Evolutionary conservation across 2,888 invertebrate species (phyloP), one percentile per base, ranked within the genome.

Genomic region (Tiphia femorata): DNA sequence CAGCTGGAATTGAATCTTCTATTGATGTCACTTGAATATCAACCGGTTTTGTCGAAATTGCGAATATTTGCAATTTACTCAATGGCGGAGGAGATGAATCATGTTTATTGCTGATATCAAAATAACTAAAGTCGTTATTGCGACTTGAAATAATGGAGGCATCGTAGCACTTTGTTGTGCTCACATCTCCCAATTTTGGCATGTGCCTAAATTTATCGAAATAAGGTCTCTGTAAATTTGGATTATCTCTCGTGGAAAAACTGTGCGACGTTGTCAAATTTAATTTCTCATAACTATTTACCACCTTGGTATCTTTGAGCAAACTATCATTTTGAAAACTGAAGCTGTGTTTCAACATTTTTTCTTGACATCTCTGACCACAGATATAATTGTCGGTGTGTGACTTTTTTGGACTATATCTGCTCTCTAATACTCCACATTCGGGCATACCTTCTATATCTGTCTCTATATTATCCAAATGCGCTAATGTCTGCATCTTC

Each of bases 61-160:
- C 80, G 38, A 82, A 82, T 49, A 83, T 80, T 25, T 82, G 81
- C 14, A 81, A 67, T 40, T 73, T 80, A 33, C 80, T 82, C 8
- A 82, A 49, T 2, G 78, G 79, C 4, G 80, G 80, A 0, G 80
- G 78, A n/a, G 73, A 70, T 0, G 66, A 20, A 37, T 67, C 56
- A 10, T 38, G 55, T 1, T 41, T 58, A 0, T 51, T 37, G n/a
- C 50, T 57, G 3, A 14, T 30, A 21, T 59, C 35, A 2, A 20
- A 23, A 4, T 38, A 14, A 14, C 41, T 38, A 2, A 6, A 2
- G 7, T 67, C 58, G 12, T 16, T 10, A 6, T 57, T 17, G 0
- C 49, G 23, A 37, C 49, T 67, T 1, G 64, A 72, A 10, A 64
- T 59, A 30, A 73, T 48, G 1, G 67, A 62, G 17, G 67, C 62